Conservation (phyloP, 2,888 invertebrate species). For the Ceratothoa steindachneri region DNA sequence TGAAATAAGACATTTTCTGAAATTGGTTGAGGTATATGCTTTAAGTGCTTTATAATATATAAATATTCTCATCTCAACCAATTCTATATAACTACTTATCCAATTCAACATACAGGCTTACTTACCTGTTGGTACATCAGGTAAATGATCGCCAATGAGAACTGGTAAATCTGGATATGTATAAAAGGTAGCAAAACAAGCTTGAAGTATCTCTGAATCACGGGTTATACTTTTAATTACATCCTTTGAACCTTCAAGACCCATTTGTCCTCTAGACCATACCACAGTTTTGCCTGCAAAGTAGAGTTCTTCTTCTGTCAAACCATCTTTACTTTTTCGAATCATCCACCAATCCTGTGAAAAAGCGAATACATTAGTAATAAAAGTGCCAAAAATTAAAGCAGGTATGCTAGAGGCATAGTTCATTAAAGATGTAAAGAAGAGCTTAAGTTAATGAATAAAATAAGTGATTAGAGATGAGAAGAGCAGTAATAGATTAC, state of each 20-base stretch:
- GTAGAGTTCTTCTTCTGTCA: constrained; percentile 43
- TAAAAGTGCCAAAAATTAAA: background rate
- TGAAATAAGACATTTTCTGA: too few relatives aligned
- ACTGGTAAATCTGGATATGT: constrained; percentile 42
- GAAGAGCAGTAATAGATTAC: too few relatives aligned
- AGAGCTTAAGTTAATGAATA: background rate
- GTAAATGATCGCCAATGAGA: constrained; percentile 29
- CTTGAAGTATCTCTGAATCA: constrained; percentile 33
- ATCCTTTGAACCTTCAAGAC: constrained; percentile 20
- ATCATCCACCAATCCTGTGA: constrained; percentile 43
- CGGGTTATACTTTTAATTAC: constrained; percentile 37
- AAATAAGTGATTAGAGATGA: too few relatives aligned
- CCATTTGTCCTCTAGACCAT: constrained; percentile 46
- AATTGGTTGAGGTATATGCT: too few relatives aligned
- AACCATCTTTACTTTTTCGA: constrained; percentile 28
- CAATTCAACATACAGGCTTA: too few relatives aligned
- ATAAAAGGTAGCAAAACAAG: constrained; percentile 42
- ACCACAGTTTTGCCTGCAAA: constrained; percentile 30
- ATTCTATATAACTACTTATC: too few relatives aligned
- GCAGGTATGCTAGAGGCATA: background rate
- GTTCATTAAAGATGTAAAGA: background rate
- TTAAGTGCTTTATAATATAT: too few relatives aligned
- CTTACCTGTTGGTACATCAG: constrained; percentile 35
- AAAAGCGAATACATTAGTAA: background rate
- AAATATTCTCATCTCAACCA: too few relatives aligned